Percentiles rank a stretch among this genome's conserved stretches.
These are phyloP conservation scores for Lithophane socia DNA, from an alignment of 2,888 invertebrate genomes.

Conservation along the genomic window DNA sequence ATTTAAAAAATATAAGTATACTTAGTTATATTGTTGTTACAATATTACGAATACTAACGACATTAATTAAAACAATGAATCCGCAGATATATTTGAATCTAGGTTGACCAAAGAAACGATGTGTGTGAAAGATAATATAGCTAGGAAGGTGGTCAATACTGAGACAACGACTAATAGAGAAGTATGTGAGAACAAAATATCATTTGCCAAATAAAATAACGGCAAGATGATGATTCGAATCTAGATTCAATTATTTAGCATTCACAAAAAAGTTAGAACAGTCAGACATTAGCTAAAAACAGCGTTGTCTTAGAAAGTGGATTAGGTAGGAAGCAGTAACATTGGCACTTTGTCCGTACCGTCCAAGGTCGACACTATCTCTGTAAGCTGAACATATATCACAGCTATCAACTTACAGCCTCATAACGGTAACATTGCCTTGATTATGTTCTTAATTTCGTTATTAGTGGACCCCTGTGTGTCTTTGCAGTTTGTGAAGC, in stretches of 20 bases:
- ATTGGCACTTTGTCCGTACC: conserved; percentile 56
- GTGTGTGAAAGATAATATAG: not conserved
- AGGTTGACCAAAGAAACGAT: no score
- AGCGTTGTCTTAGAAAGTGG: conserved; percentile 69
- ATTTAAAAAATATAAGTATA: not conserved
- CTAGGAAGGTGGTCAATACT: not conserved
- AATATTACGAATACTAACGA: not conserved
- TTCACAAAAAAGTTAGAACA: conserved; percentile 32
- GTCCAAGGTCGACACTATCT: conserved; percentile 68
- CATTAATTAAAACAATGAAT: not conserved
- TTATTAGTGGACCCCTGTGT: conserved; percentile 25
- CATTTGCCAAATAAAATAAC: not conserved
- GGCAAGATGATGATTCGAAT: not conserved
- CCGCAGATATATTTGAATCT: not conserved
- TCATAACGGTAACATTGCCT: conserved; percentile 45
- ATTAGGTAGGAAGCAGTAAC: conserved; percentile 65
- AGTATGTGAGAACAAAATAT: not conserved
- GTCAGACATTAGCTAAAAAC: conserved; percentile 11
- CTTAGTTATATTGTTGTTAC: not conserved
- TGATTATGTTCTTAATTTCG: conserved; percentile 47
- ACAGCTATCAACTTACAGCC: conserved; percentile 38
- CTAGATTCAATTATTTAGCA: not conserved
- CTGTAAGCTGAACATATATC: conserved; percentile 57
- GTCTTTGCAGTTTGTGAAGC: conserved; percentile 32
- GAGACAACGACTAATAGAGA: not conserved